phyloP scores from a whole-genome alignment of 2,888 invertebrate genomes.

The Acanthococcus lagerstroemiae region DNA sequence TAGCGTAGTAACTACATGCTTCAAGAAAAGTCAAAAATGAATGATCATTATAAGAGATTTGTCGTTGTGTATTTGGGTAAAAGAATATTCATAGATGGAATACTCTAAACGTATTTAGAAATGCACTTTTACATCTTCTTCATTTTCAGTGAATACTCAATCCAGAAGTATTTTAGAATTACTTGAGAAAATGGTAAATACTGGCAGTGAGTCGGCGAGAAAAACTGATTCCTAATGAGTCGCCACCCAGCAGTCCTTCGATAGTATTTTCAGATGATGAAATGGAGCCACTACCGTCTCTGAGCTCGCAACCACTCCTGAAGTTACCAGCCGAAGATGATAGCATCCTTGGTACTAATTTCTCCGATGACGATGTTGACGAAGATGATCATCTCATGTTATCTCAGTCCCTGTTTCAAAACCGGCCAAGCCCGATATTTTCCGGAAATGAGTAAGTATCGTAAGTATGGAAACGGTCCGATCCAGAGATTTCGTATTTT shows the following conservation, averaged over 20 bases:
- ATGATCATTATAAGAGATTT: too few relatives aligned
- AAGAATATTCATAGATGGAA: too few relatives aligned
- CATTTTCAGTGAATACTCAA: constrained; percentile 14
- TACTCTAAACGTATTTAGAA: too few relatives aligned
- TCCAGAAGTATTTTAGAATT: constrained; percentile 4
- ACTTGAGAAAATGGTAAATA: not conserved
- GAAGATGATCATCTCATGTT: constrained; percentile 11
- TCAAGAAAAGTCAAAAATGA: too few relatives aligned
- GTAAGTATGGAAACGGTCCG: too few relatives aligned
- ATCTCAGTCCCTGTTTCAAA: constrained; percentile 7
- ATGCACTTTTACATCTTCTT: not conserved
- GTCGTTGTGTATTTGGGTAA: too few relatives aligned
- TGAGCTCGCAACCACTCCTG: constrained; percentile 10
- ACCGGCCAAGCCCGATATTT: not conserved
- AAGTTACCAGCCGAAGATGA: constrained; percentile 18
- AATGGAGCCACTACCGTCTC: not conserved
- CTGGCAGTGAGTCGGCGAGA: not conserved
- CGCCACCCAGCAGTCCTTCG: not conserved
- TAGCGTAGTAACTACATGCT: too few relatives aligned
- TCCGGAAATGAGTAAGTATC: constrained; percentile 16
- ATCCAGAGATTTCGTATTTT: too few relatives aligned
- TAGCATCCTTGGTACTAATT: constrained; percentile 13
- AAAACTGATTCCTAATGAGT: not conserved
- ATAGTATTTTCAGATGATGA: constrained; percentile 19
- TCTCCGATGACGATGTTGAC: constrained; percentile 20